Evolutionary conservation across 2,888 invertebrate species (phyloP), one percentile per base, ranked within the genome.

Genomic region (Pegoplata infirma): DNA sequence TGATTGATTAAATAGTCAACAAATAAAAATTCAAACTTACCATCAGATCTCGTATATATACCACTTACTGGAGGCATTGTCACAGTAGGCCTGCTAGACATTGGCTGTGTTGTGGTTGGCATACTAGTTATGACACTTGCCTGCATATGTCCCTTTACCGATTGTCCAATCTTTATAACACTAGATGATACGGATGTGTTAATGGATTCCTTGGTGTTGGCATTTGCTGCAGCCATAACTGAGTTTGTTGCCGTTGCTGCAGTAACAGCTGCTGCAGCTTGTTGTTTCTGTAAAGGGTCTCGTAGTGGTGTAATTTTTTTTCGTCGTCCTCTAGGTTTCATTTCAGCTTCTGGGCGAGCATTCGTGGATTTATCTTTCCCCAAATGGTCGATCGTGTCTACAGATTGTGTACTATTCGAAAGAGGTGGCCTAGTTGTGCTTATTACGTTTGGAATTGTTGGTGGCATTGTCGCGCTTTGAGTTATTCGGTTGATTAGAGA

Each of bases 121-220:
- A 93, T 92, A 81, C 92, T 90, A 7, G 92, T 92, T 53, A 93
- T 93, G 6, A 93, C 92, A 46, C 93, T 93, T 0, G 91, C 90
- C 32, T 91, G 90, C 17, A 61, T 56, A 36, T 61, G 44, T 12
- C 36, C 19, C 16, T 78, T 80, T 12, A 53, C 17, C 0, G 74
- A 14, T 14, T 68, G 63, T 5, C 64, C 64, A 17, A 47, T 47
- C 68, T 64, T 81, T 44, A 71, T 73, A 23, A 66, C 49, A 58
- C 58, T 67, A 28, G 75, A 25, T 5, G 56, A 23, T 12, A 66
- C 8, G 3, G 71, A 66, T 3, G 55, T 19, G 14, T 17, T 25
- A 2, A 32, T 12, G 16, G 64, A 14, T 4, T 78, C 69, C 25
- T 7, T 64, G 10, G 53, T 47, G 44, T 71, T 63, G 23, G 17